Base-by-base conservation (phyloP, 2,797 vertebrate species). In the Eulemur mongoz region DNA sequence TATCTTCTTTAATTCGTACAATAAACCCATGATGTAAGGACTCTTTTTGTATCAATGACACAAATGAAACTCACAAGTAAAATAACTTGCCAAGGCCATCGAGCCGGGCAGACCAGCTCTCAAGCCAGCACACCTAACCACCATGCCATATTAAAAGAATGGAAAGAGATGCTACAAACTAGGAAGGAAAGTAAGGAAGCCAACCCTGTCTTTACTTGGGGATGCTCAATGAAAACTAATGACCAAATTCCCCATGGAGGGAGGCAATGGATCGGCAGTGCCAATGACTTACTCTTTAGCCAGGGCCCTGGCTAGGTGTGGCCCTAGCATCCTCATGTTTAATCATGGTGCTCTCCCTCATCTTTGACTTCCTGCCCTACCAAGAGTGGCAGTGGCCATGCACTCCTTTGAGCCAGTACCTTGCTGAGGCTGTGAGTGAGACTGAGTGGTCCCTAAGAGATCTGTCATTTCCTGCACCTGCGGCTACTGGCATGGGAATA, bases 231-330 rank as follows among this genome's bases (percentile, higher is more conserved):
- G 0, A 85, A 70, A 65, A n/a, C 93, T 0, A 1, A 52, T 48
- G 85, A 59, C 61, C 78, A n/a, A 75, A 63, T 38, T 92, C 95
- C 94, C 73, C 83, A 38, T 65, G 70, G 52, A 89, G 63, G 40
- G 61, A 78, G n/a, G 32, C 0, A 1, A 7, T 11, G 30, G 35
- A 18, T 10, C 6, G 30, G 35, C 0, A 0, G 38, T 18, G 17
- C 4, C 73, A 91, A 2, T 94, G 96, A 94, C 20, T 40, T 38
- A 35, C 75, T 80, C 8, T 63, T 76, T 27, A 94, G 50, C 54
- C 65, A 61, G 89, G 27, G 43, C 27, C 43, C 43, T 43, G 10
- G 43, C 43, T 43, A 43, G 35, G 40, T 35, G 22, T 75, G 30
- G 78, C 6, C 25, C 32, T 12, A 4, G 22, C 22, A 78, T 75